A percentile compares a stretch with the other conserved stretches of the same genome.
Conservation (phyloP, 2,888 invertebrate species). For the Flexamia atlantica region DNA sequence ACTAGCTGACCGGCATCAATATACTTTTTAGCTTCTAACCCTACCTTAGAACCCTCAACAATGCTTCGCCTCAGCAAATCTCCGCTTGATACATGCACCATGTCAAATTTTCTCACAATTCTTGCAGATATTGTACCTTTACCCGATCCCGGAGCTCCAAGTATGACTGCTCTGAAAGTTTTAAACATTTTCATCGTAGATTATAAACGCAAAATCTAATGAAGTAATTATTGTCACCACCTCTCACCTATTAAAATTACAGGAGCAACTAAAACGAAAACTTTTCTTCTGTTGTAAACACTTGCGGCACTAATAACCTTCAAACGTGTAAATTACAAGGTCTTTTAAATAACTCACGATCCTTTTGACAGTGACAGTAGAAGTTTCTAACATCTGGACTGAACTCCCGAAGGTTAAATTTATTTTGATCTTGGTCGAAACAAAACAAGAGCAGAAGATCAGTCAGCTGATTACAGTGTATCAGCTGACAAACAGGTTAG, state of each 20-base stretch:
- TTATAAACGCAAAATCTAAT: neutral
- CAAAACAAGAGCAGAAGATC: no score
- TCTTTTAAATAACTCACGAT: no score
- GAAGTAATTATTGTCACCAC: neutral
- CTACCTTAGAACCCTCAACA: conserved; percentile 84
- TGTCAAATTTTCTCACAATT: conserved; percentile 90
- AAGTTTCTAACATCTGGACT: no score
- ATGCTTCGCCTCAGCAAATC: conserved; percentile 94
- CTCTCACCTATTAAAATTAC: neutral
- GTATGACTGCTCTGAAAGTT: conserved; percentile 85
- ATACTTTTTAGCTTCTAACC: conserved; percentile 83
- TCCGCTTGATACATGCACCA: conserved; percentile 94
- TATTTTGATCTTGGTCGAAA: no score
- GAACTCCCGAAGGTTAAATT: no score
- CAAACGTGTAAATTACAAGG: neutral
- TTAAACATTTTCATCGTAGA: conserved; percentile 62
- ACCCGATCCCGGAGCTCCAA: conserved; percentile 97
- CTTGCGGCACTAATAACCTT: neutral
- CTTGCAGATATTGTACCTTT: conserved; percentile 96
- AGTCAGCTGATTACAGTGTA: no score
- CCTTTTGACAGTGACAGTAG: no score
- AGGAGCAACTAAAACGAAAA: neutral
- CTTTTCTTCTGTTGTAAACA: neutral
- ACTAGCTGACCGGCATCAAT: conserved; percentile 88
- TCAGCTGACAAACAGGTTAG: no score